A percentile compares a stretch with the other conserved stretches of the same genome.
Conservation (phyloP, 2,888 invertebrate genomes). For the Patella pellucida region DNA sequence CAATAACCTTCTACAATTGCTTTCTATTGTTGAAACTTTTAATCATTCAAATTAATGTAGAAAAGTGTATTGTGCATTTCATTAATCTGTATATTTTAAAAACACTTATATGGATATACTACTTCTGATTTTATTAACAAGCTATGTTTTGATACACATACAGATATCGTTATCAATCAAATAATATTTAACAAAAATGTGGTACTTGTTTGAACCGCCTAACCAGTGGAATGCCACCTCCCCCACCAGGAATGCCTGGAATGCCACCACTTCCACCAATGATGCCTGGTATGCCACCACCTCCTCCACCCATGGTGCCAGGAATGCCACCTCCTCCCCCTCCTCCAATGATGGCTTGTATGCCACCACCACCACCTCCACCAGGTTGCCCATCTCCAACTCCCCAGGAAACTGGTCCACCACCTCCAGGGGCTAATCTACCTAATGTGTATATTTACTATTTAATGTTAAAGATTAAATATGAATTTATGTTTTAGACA, state of each 20-base stretch:
- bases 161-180: no score
- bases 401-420: conserved; percentile 50
- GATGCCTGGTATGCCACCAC: conserved; percentile 44
- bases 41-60: no score
- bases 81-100: no score
- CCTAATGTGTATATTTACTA: conserved; percentile 39
- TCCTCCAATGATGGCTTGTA: conserved; percentile 29
- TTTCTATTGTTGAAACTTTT: no score
- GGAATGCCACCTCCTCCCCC: conserved; percentile 37
- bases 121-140: no score
- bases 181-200: no score
- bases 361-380: conserved; percentile 47
- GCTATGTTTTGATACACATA: no score
- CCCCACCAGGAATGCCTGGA: conserved; percentile 48
- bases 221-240: conserved; percentile 45
- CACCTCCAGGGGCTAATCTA: conserved; percentile 58
- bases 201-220: conserved; percentile 77
- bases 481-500: conserved; percentile 42
- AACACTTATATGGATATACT: no score
- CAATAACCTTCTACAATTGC: no score
- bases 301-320: conserved; percentile 49
- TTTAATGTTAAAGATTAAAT: not conserved
- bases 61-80: no score
- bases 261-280: conserved; percentile 47
- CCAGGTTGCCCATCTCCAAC: conserved; percentile 31